phyloP scores from a whole-genome alignment of 1,140 invertebrate species.

The Capitella teleta region DNA sequence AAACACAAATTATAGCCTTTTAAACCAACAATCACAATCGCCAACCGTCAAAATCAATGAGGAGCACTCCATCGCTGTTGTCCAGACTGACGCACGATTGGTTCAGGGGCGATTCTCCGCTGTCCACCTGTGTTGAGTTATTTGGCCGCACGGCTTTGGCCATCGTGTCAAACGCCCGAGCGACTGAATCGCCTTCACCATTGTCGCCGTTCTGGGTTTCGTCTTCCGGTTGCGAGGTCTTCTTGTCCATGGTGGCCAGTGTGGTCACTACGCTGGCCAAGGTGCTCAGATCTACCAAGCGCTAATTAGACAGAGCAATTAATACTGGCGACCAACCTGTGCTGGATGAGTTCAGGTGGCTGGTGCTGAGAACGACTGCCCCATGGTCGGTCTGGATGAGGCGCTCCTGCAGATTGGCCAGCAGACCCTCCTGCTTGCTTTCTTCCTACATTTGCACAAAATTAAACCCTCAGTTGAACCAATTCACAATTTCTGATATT shows the following conservation, averaged over 20 bases:
- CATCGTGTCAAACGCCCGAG: constrained; percentile 62
- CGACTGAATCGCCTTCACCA: constrained; percentile 37
- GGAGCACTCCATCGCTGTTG: neutral
- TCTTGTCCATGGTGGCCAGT: constrained; percentile 47
- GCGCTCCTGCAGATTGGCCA: constrained; percentile 38
- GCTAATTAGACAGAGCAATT: neutral
- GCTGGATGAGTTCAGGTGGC: constrained; percentile 12
- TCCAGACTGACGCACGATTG: constrained; percentile 3
- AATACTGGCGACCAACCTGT: neutral
- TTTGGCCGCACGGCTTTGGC: constrained; percentile 49
- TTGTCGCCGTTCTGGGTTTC: constrained; percentile 40
- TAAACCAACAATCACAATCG: neutral
- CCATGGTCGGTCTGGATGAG: constrained; percentile 37
- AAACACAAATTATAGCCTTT: constrained; percentile 2
- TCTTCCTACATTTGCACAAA: neutral
- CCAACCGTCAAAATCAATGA: constrained; percentile 9
- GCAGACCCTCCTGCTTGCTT: constrained; percentile 19
- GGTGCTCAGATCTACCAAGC: constrained; percentile 42
- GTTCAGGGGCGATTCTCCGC: constrained; percentile 14
- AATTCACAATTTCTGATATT: neutral
- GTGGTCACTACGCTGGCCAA: constrained; percentile 48
- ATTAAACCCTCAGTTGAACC: neutral
- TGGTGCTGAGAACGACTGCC: constrained; percentile 24
- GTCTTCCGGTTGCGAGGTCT: neutral
- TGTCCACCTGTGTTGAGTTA: constrained; percentile 1